These are phyloP conservation scores for Pseudomyrmex pallidus DNA, from an alignment of 1,140 invertebrate genomes.

Conservation along the genomic window DNA sequence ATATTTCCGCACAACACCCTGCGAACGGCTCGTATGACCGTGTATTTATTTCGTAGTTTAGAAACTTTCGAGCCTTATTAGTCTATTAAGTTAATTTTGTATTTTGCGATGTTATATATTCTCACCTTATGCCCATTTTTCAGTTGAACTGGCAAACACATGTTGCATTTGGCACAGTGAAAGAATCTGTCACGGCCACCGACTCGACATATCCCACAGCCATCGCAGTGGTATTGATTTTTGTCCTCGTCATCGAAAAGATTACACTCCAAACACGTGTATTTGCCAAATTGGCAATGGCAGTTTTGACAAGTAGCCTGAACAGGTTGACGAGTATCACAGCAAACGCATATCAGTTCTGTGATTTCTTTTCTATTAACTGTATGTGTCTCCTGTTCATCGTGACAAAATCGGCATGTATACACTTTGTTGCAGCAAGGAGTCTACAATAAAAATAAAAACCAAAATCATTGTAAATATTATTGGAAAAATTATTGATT, in stretches of 20 bases:
- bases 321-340: slow-evolving; percentile 92
- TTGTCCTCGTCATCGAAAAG: slow-evolving; percentile 96
- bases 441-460: slow-evolving; percentile 86
- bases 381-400: slow-evolving; percentile 93
- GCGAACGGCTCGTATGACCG: too few relatives aligned
- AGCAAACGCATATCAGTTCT: slow-evolving; percentile 92
- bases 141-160: slow-evolving; percentile 92
- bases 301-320: slow-evolving; percentile 91
- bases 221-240: slow-evolving; percentile 94
- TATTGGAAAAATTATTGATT: not conserved
- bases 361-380: slow-evolving; percentile 93
- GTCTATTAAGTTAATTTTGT: too few relatives aligned
- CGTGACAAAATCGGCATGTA: slow-evolving; percentile 95
- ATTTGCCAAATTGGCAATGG: slow-evolving; percentile 92
- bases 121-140: slow-evolving; percentile 92
- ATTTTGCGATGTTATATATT: not conserved
- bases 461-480: not conserved
- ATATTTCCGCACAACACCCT: too few relatives aligned
- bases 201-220: slow-evolving; percentile 94
- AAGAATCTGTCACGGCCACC: slow-evolving; percentile 94
- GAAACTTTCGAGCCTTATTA: too few relatives aligned
- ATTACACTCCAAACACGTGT: slow-evolving; percentile 94
- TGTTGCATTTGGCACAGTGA: slow-evolving; percentile 94
- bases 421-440: slow-evolving; percentile 95
- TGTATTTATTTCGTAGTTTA: too few relatives aligned